A percentile compares a stretch with the other conserved stretches of the same genome.
These are phyloP conservation scores for Trachelus troglodyta DNA, from an alignment of 2,888 invertebrate genomes.

Conservation along the genomic window DNA sequence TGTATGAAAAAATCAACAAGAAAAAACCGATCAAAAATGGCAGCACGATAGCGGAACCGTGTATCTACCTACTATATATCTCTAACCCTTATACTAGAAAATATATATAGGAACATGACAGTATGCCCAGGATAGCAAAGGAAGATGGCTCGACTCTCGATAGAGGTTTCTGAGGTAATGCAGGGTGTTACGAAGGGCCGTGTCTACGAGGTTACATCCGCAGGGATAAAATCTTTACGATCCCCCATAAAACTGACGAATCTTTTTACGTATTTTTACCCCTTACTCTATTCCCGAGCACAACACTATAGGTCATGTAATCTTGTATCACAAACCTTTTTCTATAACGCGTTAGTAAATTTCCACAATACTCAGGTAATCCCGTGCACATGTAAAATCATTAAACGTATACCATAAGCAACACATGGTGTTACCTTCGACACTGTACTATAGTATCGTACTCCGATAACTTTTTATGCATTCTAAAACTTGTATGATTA, in stretches of 20 bases:
- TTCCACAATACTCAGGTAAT: background rate
- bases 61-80: background rate
- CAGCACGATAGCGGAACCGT: background rate
- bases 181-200: background rate
- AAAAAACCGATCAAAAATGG: background rate
- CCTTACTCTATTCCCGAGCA: background rate
- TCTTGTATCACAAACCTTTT: background rate
- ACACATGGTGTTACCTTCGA: too few species aligned
- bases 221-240: slow-evolving; percentile 50
- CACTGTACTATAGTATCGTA: too few species aligned
- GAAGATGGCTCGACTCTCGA: background rate
- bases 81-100: background rate
- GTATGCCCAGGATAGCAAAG: background rate
- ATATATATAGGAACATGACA: background rate
- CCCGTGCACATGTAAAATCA: too few species aligned
- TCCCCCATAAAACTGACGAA: slow-evolving; percentile 34
- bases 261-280: background rate
- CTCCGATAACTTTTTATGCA: too few species aligned
- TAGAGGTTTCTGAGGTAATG: background rate
- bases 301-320: background rate
- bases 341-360: background rate
- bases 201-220: slow-evolving; percentile 27
- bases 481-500: background rate
- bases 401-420: too few species aligned
- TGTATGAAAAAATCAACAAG: background rate